These are phyloP conservation scores for Linnaemya tessellans DNA, from an alignment of 2,888 invertebrate species.

Conservation along the genomic window DNA sequence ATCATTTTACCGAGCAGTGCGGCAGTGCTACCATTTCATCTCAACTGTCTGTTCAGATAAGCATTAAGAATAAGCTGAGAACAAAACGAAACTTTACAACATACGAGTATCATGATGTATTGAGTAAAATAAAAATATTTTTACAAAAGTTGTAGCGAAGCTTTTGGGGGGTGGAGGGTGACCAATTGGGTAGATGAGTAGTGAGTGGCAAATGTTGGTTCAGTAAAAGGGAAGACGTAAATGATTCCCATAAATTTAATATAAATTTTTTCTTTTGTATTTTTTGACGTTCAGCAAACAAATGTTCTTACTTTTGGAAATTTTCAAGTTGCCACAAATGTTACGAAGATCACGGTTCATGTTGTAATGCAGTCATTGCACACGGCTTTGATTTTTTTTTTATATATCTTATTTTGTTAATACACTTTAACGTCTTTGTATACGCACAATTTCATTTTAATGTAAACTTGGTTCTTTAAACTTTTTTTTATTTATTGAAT, in stretches of 20 bases:
- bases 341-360: conserved; percentile 33
- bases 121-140: conserved; percentile 23
- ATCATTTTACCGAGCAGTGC: too few species aligned
- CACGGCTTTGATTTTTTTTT: conserved; percentile 6
- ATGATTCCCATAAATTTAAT: conserved; percentile 29
- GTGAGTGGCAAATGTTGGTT: background rate
- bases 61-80: conserved; percentile 4
- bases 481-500: conserved; percentile 72
- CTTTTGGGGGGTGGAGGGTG: background rate
- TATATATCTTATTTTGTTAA: background rate
- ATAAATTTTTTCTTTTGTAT: background rate
- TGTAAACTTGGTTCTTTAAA: conserved; percentile 35
- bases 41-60: conserved; percentile 6
- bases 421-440: background rate
- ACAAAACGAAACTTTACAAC: conserved; percentile 30
- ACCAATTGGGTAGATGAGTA: background rate
- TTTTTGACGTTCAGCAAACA: background rate
- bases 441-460: conserved; percentile 55
- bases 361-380: conserved; percentile 46
- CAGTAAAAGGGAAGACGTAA: background rate
- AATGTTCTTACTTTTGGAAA: conserved; percentile 13
- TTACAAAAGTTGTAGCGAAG: conserved; percentile 28
- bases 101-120: conserved; percentile 20
- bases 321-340: conserved; percentile 38
- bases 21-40: conserved; percentile 4